phyloP scores from a whole-genome alignment of 2,797 vertebrate species.

The Clarias platycephalus region DNA sequence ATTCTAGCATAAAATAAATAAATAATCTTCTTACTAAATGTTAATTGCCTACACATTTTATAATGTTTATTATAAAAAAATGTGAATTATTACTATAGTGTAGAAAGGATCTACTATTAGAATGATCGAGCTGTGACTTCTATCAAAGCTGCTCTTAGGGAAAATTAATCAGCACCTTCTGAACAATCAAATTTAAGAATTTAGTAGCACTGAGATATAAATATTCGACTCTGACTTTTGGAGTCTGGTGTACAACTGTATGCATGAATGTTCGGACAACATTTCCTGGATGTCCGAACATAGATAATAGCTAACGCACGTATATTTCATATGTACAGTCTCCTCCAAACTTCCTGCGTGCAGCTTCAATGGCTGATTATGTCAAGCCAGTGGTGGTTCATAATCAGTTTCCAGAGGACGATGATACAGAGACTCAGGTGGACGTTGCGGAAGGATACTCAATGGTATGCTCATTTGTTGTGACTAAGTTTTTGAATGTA shows the following conservation, averaged over 20 bases:
- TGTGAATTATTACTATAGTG: background rate
- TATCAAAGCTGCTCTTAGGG: background rate
- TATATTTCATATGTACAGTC: slow-evolving; percentile 66
- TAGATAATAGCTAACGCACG: background rate
- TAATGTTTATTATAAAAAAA: background rate
- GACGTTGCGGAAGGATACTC: slow-evolving; percentile 50
- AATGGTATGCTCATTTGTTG: slow-evolving; percentile 28
- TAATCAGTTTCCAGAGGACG: slow-evolving; percentile 56
- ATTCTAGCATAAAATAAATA: background rate
- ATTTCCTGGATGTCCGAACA: background rate
- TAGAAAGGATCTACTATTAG: background rate
- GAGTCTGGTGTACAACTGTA: background rate
- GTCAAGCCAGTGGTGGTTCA: slow-evolving; percentile 90
- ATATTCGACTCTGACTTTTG: background rate
- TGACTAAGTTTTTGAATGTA: background rate
- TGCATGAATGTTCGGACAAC: background rate
- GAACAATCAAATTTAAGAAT: background rate
- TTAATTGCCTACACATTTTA: background rate
- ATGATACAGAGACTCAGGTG: slow-evolving; percentile 63
- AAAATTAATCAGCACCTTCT: background rate
- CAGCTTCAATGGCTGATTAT: slow-evolving; percentile 88
- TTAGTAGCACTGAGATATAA: background rate
- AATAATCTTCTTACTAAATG: background rate
- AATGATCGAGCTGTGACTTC: background rate
- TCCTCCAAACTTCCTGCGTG: slow-evolving; percentile 94